These are phyloP conservation scores for Sminthurinus signatus DNA, from an alignment of 1,140 invertebrate species.

Conservation along the genomic window DNA sequence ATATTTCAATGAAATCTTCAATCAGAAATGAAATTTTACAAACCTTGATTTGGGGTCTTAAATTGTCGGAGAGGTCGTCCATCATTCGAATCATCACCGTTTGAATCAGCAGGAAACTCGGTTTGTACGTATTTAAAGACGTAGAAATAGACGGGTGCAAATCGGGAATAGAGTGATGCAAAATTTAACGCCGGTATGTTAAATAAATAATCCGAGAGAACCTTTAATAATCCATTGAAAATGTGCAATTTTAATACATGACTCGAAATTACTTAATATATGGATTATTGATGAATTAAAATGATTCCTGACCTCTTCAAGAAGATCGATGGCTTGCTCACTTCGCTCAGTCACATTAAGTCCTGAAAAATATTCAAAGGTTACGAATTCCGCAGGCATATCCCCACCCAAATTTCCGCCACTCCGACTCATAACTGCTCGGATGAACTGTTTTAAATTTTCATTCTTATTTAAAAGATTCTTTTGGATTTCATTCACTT, in stretches of 20 bases:
- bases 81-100: no score
- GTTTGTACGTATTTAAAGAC: slow-evolving; percentile 30
- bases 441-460: slow-evolving; percentile 27
- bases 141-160: slow-evolving; percentile 36
- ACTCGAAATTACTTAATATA: not conserved
- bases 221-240: slow-evolving; percentile 8
- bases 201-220: slow-evolving; percentile 29
- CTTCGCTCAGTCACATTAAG: slow-evolving; percentile 24
- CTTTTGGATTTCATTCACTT: not conserved
- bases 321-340: slow-evolving; percentile 27
- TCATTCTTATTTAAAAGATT: slow-evolving; percentile 17
- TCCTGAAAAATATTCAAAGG: slow-evolving; percentile 38
- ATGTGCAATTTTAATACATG: not conserved
- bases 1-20: no score
- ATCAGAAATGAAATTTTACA: no score
- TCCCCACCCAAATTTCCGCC: not conserved
- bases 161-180: slow-evolving; percentile 24
- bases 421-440: slow-evolving; percentile 15
- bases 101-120: no score
- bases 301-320: slow-evolving; percentile 27
- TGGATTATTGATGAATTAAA: not conserved
- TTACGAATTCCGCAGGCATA: slow-evolving; percentile 12
- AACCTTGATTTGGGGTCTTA: slow-evolving; percentile 8
- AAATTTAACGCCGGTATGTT: slow-evolving; percentile 29
- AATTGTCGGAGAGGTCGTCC: not conserved